A percentile compares a stretch with the other conserved stretches of the same genome.
Conservation (phyloP, 1,140 invertebrate species). For the Hylyphantes graminicola region DNA sequence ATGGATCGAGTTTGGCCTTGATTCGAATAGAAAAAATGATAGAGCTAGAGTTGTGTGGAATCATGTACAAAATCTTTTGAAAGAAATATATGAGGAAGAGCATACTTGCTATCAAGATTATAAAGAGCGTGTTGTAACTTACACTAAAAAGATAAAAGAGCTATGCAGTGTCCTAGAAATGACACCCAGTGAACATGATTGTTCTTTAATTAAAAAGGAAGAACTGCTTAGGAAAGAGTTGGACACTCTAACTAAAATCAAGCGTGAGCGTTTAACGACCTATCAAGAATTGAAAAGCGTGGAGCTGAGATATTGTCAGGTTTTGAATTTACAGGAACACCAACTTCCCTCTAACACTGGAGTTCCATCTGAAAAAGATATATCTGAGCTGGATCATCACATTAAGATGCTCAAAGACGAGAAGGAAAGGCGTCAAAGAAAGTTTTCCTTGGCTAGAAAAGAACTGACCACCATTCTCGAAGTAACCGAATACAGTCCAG, state of each 20-base stretch:
- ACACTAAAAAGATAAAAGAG: constrained; percentile 17
- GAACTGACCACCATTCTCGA: constrained; percentile 50
- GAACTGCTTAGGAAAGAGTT: constrained; percentile 25
- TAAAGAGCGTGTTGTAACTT: constrained; percentile 21
- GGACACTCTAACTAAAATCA: constrained; percentile 33
- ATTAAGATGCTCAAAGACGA: constrained; percentile 35
- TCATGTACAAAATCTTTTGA: constrained; percentile 21
- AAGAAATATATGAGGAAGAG: constrained; percentile 38
- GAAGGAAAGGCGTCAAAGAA: constrained; percentile 9
- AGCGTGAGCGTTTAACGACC: constrained; percentile 16
- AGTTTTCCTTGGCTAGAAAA: constrained; percentile 27
- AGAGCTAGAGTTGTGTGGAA: constrained; percentile 20
- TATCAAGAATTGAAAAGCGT: constrained; percentile 17
- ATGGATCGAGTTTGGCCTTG: constrained; percentile 37
- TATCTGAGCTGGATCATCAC: constrained; percentile 44
- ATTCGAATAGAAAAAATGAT: background rate
- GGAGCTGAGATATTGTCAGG: constrained; percentile 24
- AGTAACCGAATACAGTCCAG: constrained; percentile 44
- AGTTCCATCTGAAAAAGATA: constrained; percentile 36
- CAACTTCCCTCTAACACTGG: constrained; percentile 12
- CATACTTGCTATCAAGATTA: background rate
- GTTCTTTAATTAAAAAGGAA: constrained; percentile 38
- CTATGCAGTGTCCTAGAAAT: constrained; percentile 8
- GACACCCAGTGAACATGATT: background rate
- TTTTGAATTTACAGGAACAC: constrained; percentile 9